Evolutionary conservation across 2,797 vertebrate genomes (phyloP).

Genomic region (Australoheros facetus): DNA sequence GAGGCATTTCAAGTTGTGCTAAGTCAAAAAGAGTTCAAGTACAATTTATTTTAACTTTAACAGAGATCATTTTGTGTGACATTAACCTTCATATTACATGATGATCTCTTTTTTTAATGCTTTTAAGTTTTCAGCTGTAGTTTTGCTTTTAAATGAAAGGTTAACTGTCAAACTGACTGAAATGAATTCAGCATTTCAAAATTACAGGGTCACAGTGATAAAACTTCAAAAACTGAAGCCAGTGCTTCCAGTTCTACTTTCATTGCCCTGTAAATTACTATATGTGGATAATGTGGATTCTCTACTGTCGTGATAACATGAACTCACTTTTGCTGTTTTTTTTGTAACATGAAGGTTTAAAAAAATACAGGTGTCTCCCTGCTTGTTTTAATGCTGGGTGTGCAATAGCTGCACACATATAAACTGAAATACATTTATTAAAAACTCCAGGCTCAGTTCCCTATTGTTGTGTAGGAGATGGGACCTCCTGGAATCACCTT

Average conservation of each 20-base stretch:
- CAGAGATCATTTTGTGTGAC: background rate
- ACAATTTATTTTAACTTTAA: slow-evolving; percentile 1
- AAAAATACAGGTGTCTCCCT: background rate
- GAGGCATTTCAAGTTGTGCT: background rate
- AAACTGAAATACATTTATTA: background rate
- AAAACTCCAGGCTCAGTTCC: background rate
- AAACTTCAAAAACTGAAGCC: too few relatives aligned
- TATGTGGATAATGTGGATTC: background rate
- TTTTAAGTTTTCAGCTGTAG: slow-evolving; percentile 2
- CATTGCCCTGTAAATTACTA: background rate
- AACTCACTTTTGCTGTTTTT: background rate
- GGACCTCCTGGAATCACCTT: background rate
- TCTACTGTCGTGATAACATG: background rate
- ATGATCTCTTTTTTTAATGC: background rate
- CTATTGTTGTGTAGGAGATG: background rate
- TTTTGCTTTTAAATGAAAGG: slow-evolving; percentile 9
- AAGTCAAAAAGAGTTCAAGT: background rate
- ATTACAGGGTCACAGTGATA: background rate
- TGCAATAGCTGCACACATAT: background rate
- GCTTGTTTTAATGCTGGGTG: background rate
- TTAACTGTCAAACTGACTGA: slow-evolving; percentile 1
- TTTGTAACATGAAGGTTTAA: background rate
- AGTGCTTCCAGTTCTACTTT: background rate
- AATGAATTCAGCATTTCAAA: background rate
- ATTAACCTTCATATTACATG: background rate